Conservation (phyloP, 2,888 invertebrate species). For the Frankliniella fusca region DNA sequence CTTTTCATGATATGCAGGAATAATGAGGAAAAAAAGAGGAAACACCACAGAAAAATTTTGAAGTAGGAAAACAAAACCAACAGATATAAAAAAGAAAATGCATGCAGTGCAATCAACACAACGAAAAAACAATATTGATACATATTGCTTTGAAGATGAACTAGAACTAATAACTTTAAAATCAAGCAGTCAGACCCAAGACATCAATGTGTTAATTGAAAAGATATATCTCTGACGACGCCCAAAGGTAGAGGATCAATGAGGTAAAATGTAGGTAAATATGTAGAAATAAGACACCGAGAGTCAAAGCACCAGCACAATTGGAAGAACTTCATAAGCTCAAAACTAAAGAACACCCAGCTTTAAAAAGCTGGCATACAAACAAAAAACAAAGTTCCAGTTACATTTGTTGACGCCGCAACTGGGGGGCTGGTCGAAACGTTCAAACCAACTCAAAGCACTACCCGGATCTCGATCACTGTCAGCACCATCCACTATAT, state of each 20-base stretch:
- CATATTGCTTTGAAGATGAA: not conserved
- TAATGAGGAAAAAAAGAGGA: not conserved
- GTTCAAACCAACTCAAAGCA: constrained; percentile 24
- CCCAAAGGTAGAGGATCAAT: not conserved
- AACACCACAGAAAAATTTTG: not conserved
- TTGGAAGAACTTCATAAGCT: not conserved
- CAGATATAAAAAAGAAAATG: not conserved
- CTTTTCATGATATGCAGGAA: no score
- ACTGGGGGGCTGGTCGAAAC: constrained; percentile 9
- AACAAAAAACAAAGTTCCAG: not conserved
- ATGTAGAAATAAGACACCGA: not conserved
- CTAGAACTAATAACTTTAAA: not conserved
- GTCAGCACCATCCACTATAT: constrained; percentile 17
- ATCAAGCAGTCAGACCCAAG: not conserved
- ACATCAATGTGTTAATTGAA: not conserved
- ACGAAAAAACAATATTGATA: not conserved
- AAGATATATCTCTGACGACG: not conserved
- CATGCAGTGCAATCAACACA: not conserved
- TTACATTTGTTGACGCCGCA: constrained; percentile 22
- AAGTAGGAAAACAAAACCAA: not conserved
- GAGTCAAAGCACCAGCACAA: not conserved
- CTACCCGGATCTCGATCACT: constrained; percentile 17
- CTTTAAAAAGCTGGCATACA: not conserved
- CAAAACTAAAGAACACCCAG: not conserved
- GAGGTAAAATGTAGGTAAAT: not conserved